phyloP scores from a whole-genome alignment of 1,140 invertebrate species.

The Lepidurus apus region DNA sequence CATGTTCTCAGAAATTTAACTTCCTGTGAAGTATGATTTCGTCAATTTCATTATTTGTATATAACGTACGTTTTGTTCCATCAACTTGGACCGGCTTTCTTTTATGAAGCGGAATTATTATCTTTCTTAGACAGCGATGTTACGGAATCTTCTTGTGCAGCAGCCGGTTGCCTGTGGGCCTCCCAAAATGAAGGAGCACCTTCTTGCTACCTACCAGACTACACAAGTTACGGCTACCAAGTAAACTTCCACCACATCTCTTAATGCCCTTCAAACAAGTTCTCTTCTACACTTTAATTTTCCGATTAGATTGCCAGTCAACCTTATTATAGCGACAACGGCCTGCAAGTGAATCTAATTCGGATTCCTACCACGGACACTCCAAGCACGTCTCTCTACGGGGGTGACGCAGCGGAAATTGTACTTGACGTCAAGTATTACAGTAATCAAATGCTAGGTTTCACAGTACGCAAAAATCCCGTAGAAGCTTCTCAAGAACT shows the following conservation, averaged over 20 bases:
- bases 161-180: constrained; percentile 27
- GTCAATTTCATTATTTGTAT: not conserved
- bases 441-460: constrained; percentile 25
- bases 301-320: constrained; percentile 24
- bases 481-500: not conserved
- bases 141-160: not conserved
- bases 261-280: not conserved
- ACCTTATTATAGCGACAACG: not conserved
- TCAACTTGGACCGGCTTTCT: not conserved
- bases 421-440: constrained; percentile 31
- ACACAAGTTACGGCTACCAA: constrained; percentile 29
- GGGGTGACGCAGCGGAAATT: not conserved
- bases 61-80: not conserved
- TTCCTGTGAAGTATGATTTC: not conserved
- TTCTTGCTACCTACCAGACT: constrained; percentile 29
- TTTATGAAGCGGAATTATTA: not conserved
- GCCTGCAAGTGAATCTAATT: constrained; percentile 7
- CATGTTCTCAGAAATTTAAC: too few species aligned
- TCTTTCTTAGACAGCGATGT: not conserved
- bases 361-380: not conserved
- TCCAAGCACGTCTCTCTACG: constrained; percentile 26
- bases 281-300: not conserved
- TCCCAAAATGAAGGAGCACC: not conserved
- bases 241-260: constrained; percentile 19
- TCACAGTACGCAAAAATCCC: constrained; percentile 20